Base-by-base conservation (phyloP, 2,797 vertebrate species). In the Apogon talboti region DNA sequence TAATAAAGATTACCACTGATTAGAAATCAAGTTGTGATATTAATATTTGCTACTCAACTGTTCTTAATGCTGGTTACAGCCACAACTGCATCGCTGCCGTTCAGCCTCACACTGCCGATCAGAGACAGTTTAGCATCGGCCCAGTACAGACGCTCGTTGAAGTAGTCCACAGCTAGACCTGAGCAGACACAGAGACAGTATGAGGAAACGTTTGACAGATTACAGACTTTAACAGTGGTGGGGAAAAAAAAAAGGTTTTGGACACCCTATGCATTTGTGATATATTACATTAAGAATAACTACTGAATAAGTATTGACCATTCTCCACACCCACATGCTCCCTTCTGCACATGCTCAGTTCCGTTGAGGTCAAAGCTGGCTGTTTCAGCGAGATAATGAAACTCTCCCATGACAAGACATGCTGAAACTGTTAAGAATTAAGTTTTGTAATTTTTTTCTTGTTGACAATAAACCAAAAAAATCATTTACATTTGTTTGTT, bases 71-170 rank as follows among this genome's bases (percentile, higher is more conserved):
- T 94, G 57, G 95, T 95, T 0, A 96, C 95, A 8, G 96, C 94
- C 64, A 98, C 91, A 0, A 98, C 92, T 0, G 96, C 95, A 89
- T 98, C 97, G 0, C 94, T 96, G 79, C 97, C 97, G 0, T 98
- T 95, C 58, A 99, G 92, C 21, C 95, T 95, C 76, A 99, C 96
- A 44, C 96, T 98, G 88, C 96, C 95, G 1, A 98, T 98, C 70
- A 97, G 92, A 0, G 97, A 98, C 43, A 99, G 95, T 66, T 99
- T 99, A 76, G 96, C 96, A 0, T 99, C 97, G 0, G 98, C 96
- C 98, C 98, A 99, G 87, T 98, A 99, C 3, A 99, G 92, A n/a
- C 97, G 95, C 86, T 98, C 96, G 0, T 98, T 99, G 89, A 97
- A 96, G 78, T 97, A 98, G 79, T 99, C 98, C 79, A 98, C 96